Base-by-base conservation (phyloP, 2,113 vertebrate genomes). In the Cynoglossus semilaevis region DNA sequence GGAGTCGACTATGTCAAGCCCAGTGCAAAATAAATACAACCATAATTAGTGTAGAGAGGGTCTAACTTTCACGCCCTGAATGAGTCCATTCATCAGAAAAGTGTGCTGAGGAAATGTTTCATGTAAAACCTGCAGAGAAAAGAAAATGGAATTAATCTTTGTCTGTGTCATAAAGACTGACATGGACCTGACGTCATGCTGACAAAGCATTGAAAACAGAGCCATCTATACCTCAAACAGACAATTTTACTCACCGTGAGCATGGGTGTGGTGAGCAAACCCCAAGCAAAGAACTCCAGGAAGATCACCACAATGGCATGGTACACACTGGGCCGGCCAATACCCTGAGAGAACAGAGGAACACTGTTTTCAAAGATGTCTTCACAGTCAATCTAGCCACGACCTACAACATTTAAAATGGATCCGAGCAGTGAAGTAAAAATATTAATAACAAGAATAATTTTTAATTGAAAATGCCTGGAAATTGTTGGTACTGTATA, bases 251-350 rank as follows among this genome's bases (percentile, higher is more conserved):
- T 94, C 83, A 98, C 96, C 0, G 92, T 92, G 65, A 98, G 88
- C 94, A 97, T 95, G 36, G 96, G 96, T 18, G 93, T 98, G 51
- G 96, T 98, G 79, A 98, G 88, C 5, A 98, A 85, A 10, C 96
- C 96, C 96, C 96, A 98, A 9, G 96, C 94, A 71, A 98, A 98
- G 88, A 98, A 98, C 87, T 98, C 96, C 35, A 98, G 82, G 86
- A 98, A 98, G 85, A 98, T 97, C 68, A 98, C 94, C 77, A 95
- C 77, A 70, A 94, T 92, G 0, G 95, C 96, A 76, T 97, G 95
- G 70, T 92, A 95, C 1, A 98, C 93, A 0, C 91, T 96, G 53
- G 96, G 94, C 19, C 85, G 88, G 67, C 94, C 93, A 49, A 95
- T 81, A 15, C 93, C 91, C 77, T 94, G 94, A 15, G 91, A 91